Evolutionary conservation across 37 sponge, comb jelly and placozoan genomes (phyloP), one percentile per base, ranked within the genome.

Genomic region (Beroe ovata): DNA sequence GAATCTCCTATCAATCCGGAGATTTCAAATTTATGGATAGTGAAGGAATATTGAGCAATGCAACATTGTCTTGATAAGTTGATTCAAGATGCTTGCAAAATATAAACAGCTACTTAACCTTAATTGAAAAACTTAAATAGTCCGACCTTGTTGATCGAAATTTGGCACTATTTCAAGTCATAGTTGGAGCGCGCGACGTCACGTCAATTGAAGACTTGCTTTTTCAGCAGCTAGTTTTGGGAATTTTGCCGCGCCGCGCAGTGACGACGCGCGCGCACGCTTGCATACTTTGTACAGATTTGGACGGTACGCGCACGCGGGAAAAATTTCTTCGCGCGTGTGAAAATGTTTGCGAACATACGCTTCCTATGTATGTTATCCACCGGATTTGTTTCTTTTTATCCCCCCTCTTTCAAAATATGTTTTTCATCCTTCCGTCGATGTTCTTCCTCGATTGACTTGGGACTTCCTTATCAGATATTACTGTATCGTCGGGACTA

Each of bases 401-500:
- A n/a, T n/a, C n/a, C n/a, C n/a, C n/a, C n/a, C n/a, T n/a, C n/a
- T n/a, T n/a, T n/a, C n/a, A n/a, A n/a, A n/a, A n/a, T n/a, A n/a
- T n/a, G n/a, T n/a, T n/a, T n/a, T n/a, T n/a, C n/a, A n/a, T n/a
- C n/a, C n/a, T n/a, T n/a, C n/a, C n/a, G n/a, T n/a, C n/a, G n/a
- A n/a, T n/a, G n/a, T n/a, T n/a, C n/a, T n/a, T n/a, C n/a, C n/a
- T n/a, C n/a, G n/a, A n/a, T n/a, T n/a, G n/a, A n/a, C n/a, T n/a
- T n/a, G n/a, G n/a, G n/a, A n/a, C n/a, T 23, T 62, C 29, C 63
- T 16, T 69, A 33, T 47, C 60, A 60, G 88, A 8, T 88, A 88
- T 22, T 88, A 32, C 59, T 88, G 88, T 59, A n/a, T 60, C 18
- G 20, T 30, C 2, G 88, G 88, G 6, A 88, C 88, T 18, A 88